Base-by-base conservation (phyloP, 2,797 vertebrate species). In the Yasuhikotakia modesta region DNA sequence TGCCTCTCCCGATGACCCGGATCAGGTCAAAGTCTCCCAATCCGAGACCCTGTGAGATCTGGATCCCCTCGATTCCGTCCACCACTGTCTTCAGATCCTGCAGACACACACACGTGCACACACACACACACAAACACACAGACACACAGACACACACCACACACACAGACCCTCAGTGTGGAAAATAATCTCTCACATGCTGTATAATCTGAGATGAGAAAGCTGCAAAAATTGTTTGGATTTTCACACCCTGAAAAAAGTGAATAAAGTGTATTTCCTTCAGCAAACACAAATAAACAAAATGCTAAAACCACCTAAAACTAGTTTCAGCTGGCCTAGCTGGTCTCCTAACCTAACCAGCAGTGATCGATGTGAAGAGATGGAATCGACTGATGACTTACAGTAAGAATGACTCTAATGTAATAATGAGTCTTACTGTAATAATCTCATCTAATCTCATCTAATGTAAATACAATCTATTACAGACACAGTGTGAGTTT, bases 21-120 rank as follows among this genome's bases (percentile, higher is more conserved):
- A 99, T 95, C 83, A 99, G 89, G 85, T 99, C 97, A 0, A 99
- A 99, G 92, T 99, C 97, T 16, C 93, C 92, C 73, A 99, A 91
- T 55, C 96, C 94, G 7, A 97, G 90, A 64, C 94, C 95, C 90
- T 95, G 96, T 78, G 96, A 96, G 88, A 99, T 93, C 89, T 97
- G 97, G 82, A 99, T 96, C 69, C 95, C 95, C 39, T 97, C 97
- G 61, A 99, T 94, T 39, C 96, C 96, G 5, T 98, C 96, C 79
- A 99, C 96, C 70, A 99, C 96, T 1, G 95, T 93, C 82, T 96
- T 96, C 80, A 99, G 92, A 86, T 96, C 96, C 96, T 99, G 60
- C n/a, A 71, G 19, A 55, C n/a, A 73, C 53, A 78, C 30, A 80
- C 63, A 63, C 65, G n/a, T n/a, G n/a, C n/a, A n/a, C n/a, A n/a